Evolutionary conservation across 1,140 invertebrate genomes (phyloP).

Genomic region (Asobara japonica): DNA sequence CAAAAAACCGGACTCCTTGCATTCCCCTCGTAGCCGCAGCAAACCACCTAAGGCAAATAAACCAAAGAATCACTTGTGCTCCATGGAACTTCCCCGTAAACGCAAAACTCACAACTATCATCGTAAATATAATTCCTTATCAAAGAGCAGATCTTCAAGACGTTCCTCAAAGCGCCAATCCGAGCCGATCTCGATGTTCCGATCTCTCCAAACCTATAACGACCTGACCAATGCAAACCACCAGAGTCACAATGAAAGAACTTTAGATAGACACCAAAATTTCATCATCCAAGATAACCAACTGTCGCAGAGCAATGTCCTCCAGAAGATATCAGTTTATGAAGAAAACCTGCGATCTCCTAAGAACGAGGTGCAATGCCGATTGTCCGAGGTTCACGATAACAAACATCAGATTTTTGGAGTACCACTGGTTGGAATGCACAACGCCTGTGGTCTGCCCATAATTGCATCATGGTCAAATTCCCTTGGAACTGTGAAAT

Average conservation of each 20-base stretch:
- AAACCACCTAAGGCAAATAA: conserved; percentile 26
- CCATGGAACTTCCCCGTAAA: neutral
- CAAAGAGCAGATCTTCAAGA: neutral
- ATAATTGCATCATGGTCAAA: conserved; percentile 47
- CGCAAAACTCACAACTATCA: neutral
- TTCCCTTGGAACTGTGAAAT: neutral
- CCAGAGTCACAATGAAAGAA: neutral
- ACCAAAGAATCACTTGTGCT: neutral
- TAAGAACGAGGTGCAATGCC: neutral
- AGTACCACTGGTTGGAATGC: conserved; percentile 63
- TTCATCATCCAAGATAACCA: neutral
- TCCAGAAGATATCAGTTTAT: conserved; percentile 57
- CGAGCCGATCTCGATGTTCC: neutral
- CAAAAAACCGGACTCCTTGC: conserved; percentile 44
- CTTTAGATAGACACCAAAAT: neutral
- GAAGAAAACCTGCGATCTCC: conserved; percentile 48
- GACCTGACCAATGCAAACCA: neutral
- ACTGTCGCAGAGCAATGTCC: conserved; percentile 43
- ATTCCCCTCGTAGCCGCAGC: conserved; percentile 29
- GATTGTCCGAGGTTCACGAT: conserved; percentile 29
- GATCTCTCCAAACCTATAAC: neutral
- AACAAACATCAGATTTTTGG: conserved; percentile 45
- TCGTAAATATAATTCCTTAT: neutral
- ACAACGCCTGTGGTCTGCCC: conserved; percentile 53
- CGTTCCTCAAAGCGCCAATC: neutral